Percentiles rank a stretch among this genome's conserved stretches.
These are phyloP conservation scores for Watsonalla binaria DNA, from an alignment of 2,888 invertebrate genomes.

Conservation along the genomic window DNA sequence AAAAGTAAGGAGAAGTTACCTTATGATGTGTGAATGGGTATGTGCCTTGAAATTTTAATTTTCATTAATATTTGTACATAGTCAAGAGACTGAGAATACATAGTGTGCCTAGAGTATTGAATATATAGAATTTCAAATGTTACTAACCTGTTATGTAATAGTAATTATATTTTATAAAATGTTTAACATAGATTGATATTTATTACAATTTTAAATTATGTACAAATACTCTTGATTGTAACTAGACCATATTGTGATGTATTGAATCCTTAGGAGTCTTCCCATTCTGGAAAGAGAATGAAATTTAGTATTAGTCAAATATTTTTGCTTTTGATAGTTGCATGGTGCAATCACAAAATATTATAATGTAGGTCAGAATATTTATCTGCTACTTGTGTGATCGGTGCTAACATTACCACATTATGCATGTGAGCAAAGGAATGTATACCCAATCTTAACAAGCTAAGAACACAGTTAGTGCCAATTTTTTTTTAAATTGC, in stretches of 20 bases:
- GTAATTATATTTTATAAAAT: neutral
- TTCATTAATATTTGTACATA: neutral
- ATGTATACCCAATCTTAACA: too few relatives aligned
- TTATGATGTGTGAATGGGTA: neutral
- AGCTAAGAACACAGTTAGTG: too few relatives aligned
- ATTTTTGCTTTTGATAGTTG: neutral
- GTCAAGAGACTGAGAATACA: slow-evolving; percentile 2
- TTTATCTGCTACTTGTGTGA: neutral
- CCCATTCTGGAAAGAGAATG: neutral
- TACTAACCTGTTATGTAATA: neutral
- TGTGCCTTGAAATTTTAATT: neutral
- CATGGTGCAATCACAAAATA: neutral
- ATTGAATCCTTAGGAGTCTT: neutral
- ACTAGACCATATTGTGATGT: neutral
- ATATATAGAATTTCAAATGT: neutral
- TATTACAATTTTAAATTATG: neutral
- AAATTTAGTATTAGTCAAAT: too few relatives aligned
- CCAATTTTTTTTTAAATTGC: too few relatives aligned
- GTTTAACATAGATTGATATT: neutral
- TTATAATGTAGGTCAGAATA: neutral
- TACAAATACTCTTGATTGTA: neutral
- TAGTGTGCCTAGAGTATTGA: neutral
- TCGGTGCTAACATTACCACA: neutral
- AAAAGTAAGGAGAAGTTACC: slow-evolving; percentile 14
- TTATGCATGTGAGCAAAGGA: too few relatives aligned